A percentile compares a stretch with the other conserved stretches of the same genome.
These are phyloP conservation scores for Lota lota DNA, from an alignment of 2,113 vertebrate species.

Conservation along the genomic window DNA sequence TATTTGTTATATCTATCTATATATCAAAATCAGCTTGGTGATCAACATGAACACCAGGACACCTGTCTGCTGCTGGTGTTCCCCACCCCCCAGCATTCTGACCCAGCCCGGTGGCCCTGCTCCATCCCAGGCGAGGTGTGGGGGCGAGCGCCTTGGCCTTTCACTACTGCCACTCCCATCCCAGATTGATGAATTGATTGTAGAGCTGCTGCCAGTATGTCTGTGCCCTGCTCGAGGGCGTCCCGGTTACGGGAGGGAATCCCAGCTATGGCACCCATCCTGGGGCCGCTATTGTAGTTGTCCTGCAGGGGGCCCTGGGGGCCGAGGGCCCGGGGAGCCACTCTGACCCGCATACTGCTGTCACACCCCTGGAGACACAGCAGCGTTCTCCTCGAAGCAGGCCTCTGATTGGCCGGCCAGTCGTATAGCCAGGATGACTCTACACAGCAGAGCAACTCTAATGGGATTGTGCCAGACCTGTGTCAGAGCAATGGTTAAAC, in stretches of 20 bases:
- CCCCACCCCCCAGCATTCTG: slow-evolving; percentile 34
- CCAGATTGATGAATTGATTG: slow-evolving; percentile 79
- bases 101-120: slow-evolving; percentile 58
- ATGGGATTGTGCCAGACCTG: slow-evolving; percentile 52
- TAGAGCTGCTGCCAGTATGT: slow-evolving; percentile 77
- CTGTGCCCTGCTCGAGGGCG: slow-evolving; percentile 76
- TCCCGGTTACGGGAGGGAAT: slow-evolving; percentile 80
- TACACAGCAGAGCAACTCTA: slow-evolving; percentile 43
- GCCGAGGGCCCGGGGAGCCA: slow-evolving; percentile 70
- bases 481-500: slow-evolving; percentile 40
- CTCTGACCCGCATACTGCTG: slow-evolving; percentile 80
- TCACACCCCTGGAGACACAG: slow-evolving; percentile 80
- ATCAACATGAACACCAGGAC: not conserved
- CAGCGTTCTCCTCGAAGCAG: slow-evolving; percentile 36
- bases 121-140: slow-evolving; percentile 45
- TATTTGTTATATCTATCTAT: not conserved
- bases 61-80: not conserved
- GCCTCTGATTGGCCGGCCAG: slow-evolving; percentile 52
- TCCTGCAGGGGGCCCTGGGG: slow-evolving; percentile 75
- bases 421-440: slow-evolving; percentile 39
- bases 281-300: slow-evolving; percentile 73
- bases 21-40: not conserved
- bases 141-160: slow-evolving; percentile 49
- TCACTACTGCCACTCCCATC: slow-evolving; percentile 64
- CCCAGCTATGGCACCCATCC: slow-evolving; percentile 78